Base-by-base conservation (phyloP, 2,888 invertebrate genomes). In the Drosophila silvestris region DNA sequence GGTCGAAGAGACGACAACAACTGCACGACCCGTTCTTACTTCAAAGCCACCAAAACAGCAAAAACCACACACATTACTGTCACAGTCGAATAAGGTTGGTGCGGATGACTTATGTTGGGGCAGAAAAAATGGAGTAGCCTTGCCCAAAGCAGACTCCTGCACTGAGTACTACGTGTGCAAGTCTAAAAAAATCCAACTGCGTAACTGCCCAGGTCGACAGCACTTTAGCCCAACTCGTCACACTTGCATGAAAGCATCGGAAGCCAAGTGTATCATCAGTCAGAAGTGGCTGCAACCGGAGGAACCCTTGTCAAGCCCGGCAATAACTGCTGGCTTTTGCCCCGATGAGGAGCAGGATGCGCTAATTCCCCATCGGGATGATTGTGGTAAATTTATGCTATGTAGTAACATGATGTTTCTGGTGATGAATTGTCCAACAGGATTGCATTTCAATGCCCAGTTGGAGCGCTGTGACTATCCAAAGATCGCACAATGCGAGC, bases 381-480 rank as follows among this genome's bases (percentile, higher is more conserved):
- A 90, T 53, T 91, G 91, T 52, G 68, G 78, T 16, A 89, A 89
- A 33, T 91, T 85, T 51, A 41, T 87, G 37, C 78, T 84, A 3
- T 91, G 91, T 56, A 82, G 84, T 60, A 82, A 81, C 12, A 76
- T 72, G 68, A 71, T 80, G 60, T 70, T 85, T 19, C 35, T 80
- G 14, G 85, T 83, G 19, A 87, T 91, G 86, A 58, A 77, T 26
- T 91, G 91, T 58, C 91, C 91, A 5, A 37, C 30, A 2, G 91
- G 91, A 10, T 60, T 91, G 47, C 89, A 91, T 54, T 91, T 92
- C 30, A 90, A 85, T 78, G 51, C 58, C 3, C 51, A 78, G 0
- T 52, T 66, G 0, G 73, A 64, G 2, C 81, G 85, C 5, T 91
- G 91, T 50, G 91, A 92, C 54, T 91, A 89, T 78, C 90, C 91